phyloP scores from a whole-genome alignment of 1,140 invertebrate genomes.

The Macrobrachium rosenbergii region DNA sequence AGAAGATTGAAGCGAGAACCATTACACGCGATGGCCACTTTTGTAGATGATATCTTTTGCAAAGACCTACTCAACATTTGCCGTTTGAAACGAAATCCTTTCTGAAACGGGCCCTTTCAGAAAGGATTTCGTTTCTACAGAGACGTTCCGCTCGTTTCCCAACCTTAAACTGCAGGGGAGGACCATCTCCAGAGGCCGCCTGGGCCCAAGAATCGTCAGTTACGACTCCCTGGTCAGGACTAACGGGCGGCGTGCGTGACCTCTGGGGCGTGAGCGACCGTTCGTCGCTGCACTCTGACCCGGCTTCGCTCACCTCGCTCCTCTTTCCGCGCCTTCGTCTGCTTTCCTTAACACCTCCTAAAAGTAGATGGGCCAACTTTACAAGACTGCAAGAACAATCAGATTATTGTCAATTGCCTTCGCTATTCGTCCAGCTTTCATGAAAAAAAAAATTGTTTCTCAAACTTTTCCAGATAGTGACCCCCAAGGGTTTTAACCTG shows the following conservation, averaged over 20 bases:
- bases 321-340: conserved; percentile 32
- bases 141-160: background rate
- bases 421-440: too few species aligned
- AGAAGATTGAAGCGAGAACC: conserved; percentile 28
- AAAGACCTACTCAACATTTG: too few species aligned
- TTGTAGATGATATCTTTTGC: too few species aligned
- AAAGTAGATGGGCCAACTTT: background rate
- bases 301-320: conserved; percentile 33
- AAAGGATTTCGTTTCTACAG: background rate
- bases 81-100: too few species aligned
- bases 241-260: conserved; percentile 34
- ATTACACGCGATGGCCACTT: background rate
- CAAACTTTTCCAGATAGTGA: too few species aligned
- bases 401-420: too few species aligned
- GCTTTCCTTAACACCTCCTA: conserved; percentile 44
- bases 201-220: conserved; percentile 54
- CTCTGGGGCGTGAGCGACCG: conserved; percentile 45
- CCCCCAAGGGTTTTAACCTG: too few species aligned
- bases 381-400: background rate
- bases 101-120: too few species aligned
- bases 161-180: conserved; percentile 58
- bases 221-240: conserved; percentile 62
- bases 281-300: conserved; percentile 55
- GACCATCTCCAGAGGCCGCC: conserved; percentile 8
- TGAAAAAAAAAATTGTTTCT: too few species aligned